phyloP scores from a whole-genome alignment of 2,888 invertebrate genomes.

The Cryptocephalus moraei region DNA sequence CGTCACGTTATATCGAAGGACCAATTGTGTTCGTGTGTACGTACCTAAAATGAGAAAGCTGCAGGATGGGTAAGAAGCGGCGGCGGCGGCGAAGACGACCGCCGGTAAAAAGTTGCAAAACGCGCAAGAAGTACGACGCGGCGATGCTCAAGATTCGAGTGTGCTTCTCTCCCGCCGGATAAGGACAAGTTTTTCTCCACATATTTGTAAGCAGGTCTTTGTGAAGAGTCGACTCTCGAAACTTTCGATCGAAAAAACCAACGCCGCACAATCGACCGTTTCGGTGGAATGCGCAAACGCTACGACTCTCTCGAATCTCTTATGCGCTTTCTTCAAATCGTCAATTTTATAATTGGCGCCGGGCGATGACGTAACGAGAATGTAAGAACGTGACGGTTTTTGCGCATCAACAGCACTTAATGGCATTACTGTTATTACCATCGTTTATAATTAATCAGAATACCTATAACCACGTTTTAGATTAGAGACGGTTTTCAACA shows the following conservation, averaged over 20 bases:
- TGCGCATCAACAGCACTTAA: too few relatives aligned
- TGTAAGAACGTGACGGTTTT: too few relatives aligned
- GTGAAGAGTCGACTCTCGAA: constrained; percentile 16
- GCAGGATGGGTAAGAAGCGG: too few relatives aligned
- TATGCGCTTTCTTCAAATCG: constrained; percentile 5
- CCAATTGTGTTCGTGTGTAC: too few relatives aligned
- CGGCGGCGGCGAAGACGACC: too few relatives aligned
- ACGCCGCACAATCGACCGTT: constrained; percentile 14
- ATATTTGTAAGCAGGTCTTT: constrained; percentile 22
- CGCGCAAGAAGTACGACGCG: constrained; percentile 19
- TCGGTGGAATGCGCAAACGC: constrained; percentile 8
- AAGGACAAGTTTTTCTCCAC: constrained; percentile 22
- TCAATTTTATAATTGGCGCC: constrained; percentile 5
- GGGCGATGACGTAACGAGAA: too few relatives aligned
- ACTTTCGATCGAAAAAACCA: constrained; percentile 17
- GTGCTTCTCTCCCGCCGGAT: constrained; percentile 9
- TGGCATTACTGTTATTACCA: too few relatives aligned
- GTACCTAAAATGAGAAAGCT: too few relatives aligned
- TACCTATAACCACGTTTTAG: too few relatives aligned
- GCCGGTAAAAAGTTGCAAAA: constrained; percentile 24
- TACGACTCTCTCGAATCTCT: constrained; percentile 1
- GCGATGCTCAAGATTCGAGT: constrained; percentile 16
- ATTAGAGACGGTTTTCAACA: too few relatives aligned
- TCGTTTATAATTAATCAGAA: too few relatives aligned
- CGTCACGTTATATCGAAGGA: too few relatives aligned